A percentile compares a stretch with the other conserved stretches of the same genome.
Conservation (phyloP, 2,113 vertebrate genomes). For the Sciurus niger region DNA sequence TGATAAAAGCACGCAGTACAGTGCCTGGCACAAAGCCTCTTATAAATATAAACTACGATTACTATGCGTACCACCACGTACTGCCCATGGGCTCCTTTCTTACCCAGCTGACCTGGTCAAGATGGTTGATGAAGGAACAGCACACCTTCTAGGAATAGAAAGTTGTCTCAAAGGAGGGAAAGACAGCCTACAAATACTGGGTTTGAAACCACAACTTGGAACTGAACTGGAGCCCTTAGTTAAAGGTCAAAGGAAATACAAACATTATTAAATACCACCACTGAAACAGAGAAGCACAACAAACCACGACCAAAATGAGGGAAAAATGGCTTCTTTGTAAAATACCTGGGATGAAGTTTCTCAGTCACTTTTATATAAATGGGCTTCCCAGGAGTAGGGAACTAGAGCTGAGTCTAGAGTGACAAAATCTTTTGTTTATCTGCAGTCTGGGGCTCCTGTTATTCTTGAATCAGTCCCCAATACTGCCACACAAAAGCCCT, state of each 20-base stretch:
- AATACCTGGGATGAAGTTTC: constrained; percentile 73
- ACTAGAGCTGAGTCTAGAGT: constrained; percentile 34
- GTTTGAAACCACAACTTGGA: constrained; percentile 52
- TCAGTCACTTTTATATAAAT: constrained; percentile 63
- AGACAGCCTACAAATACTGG: not conserved
- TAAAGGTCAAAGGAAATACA: constrained; percentile 76
- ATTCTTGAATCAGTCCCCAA: constrained; percentile 73
- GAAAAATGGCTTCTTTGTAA: constrained; percentile 68
- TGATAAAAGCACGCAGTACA: not conserved
- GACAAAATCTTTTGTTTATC: constrained; percentile 61
- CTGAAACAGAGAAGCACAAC: constrained; percentile 10
- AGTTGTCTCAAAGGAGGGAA: constrained; percentile 15
- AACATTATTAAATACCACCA: constrained; percentile 75
- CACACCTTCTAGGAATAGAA: constrained; percentile 49
- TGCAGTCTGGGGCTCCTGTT: constrained; percentile 73
- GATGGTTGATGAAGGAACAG: not conserved
- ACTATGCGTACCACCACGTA: not conserved
- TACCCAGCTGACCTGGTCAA: not conserved
- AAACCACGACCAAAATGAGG: not conserved
- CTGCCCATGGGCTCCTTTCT: not conserved
- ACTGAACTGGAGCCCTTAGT: constrained; percentile 42
- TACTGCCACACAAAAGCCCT: constrained; percentile 65
- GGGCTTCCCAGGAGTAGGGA: not conserved
- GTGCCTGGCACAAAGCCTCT: not conserved
- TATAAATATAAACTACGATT: not conserved